Conservation (phyloP, 1,140 invertebrate genomes). For the Bombus confusus region DNA sequence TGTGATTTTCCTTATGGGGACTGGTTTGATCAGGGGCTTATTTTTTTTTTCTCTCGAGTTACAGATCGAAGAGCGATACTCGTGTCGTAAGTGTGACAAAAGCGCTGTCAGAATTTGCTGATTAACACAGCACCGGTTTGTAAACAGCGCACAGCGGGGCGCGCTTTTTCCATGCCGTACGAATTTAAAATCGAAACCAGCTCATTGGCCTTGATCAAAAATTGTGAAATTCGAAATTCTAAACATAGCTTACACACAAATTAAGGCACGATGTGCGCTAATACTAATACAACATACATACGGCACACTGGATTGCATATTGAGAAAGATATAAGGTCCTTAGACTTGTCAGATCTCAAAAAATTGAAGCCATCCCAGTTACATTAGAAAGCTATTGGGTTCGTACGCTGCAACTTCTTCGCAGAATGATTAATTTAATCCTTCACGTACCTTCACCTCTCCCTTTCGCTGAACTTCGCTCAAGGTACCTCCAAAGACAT, state of each 20-base stretch:
- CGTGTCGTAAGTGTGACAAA: neutral
- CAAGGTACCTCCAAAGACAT: slow-evolving; percentile 28
- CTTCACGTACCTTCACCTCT: slow-evolving; percentile 7
- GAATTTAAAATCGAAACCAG: slow-evolving; percentile 7
- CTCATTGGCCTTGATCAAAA: neutral
- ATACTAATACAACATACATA: neutral
- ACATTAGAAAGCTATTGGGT: neutral
- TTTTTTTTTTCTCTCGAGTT: neutral
- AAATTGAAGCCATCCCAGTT: neutral
- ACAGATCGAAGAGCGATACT: neutral
- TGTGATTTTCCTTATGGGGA: neutral
- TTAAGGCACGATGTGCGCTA: neutral
- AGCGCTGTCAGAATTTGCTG: neutral
- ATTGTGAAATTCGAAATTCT: neutral
- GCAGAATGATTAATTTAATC: neutral
- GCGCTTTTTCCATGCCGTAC: neutral
- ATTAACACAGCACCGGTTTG: neutral
- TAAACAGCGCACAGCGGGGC: slow-evolving; percentile 5
- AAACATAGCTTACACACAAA: neutral
- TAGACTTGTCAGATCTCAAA: no score
- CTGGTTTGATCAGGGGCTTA: neutral
- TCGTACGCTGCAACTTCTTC: neutral
- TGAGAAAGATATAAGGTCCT: neutral
- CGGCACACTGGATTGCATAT: neutral
- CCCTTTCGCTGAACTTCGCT: neutral